Evolutionary conservation across 2,797 vertebrate species (phyloP).

Genomic region (Labroides dimidiatus): DNA sequence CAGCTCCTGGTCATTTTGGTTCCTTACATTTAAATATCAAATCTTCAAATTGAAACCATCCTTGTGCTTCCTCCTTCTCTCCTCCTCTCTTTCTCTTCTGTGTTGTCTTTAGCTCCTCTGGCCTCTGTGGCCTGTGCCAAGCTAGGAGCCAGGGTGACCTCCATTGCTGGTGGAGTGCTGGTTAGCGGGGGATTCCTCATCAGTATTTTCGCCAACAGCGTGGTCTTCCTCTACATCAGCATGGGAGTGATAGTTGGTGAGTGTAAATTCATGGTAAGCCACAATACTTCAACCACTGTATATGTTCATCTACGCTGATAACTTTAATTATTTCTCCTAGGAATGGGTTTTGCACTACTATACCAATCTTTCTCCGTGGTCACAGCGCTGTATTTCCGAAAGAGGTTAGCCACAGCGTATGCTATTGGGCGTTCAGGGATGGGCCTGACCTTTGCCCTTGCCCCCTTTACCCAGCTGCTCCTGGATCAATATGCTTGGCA

Average conservation of each 20-base stretch:
- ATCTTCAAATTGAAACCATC: background rate
- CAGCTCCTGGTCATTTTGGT: too few species aligned
- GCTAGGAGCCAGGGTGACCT: constrained; percentile 84
- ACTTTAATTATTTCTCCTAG: constrained; percentile 66
- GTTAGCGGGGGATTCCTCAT: constrained; percentile 88
- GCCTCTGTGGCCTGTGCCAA: constrained; percentile 86
- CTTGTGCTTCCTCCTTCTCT: too few species aligned
- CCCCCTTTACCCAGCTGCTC: constrained; percentile 91
- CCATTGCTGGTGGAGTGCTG: constrained; percentile 86
- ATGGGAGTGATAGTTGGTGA: constrained; percentile 93
- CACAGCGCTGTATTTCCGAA: constrained; percentile 88
- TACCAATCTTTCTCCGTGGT: constrained; percentile 90
- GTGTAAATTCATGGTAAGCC: constrained; percentile 52
- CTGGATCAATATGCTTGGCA: constrained; percentile 91
- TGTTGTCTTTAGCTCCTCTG: constrained; percentile 82
- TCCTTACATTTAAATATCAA: background rate
- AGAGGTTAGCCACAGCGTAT: constrained; percentile 87
- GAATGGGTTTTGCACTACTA: constrained; percentile 90
- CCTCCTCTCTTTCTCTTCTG: too few species aligned
- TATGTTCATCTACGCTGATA: background rate
- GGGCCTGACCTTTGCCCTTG: constrained; percentile 93
- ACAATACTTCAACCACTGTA: background rate
- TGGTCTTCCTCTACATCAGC: constrained; percentile 91
- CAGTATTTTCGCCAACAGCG: constrained; percentile 89
- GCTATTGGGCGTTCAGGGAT: constrained; percentile 92